Base-by-base conservation (phyloP, 2,797 vertebrate species). In the Eutrigla gurnardus region DNA sequence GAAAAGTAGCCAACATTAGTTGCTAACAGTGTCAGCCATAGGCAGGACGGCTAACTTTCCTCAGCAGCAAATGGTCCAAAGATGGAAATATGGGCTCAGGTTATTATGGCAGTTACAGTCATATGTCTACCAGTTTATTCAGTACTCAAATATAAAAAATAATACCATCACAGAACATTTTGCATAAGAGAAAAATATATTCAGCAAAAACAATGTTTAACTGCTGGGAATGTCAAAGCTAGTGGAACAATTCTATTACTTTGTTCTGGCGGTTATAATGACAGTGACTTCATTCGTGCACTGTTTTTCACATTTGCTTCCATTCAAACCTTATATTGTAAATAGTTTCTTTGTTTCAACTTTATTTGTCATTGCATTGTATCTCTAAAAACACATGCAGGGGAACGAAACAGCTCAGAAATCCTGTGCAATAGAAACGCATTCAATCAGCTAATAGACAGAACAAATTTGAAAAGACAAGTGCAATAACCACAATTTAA, bases 1-100 rank as follows among this genome's bases (percentile, higher is more conserved):
- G 5, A 1, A 76, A 66, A 85, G 78, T 77, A 65, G 49, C 18
- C 49, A 53, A 70, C 65, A 70, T 49, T 39, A 65, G 66, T 61
- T 76, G 75, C 67, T 69, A 75, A 54, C 47, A 42, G 60, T 47
- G 60, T 47, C 8, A 61, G 12, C 45, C 54, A 40, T 13, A 32
- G 33, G 2, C 18, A 65, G 64, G 53, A 62, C 55, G 67, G 70
- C 53, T 59, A 33, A 69, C 62, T 49, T 63, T 10, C 61, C 54
- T 37, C 40, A 65, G 18, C 43, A 9, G 53, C 18, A 70, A 39
- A 50, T 65, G 12, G 5, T 13, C n/a, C 47, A 54, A 65, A 64
- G 47, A 54, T 46, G 7, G 9, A 43, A 40, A 57, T 37, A 39
- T 42, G 7, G 33, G 18, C 12, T 65, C 9, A 13, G 15, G 45